These are phyloP conservation scores for Xiphydria camelus DNA, from an alignment of 2,888 invertebrate genomes.

Conservation along the genomic window DNA sequence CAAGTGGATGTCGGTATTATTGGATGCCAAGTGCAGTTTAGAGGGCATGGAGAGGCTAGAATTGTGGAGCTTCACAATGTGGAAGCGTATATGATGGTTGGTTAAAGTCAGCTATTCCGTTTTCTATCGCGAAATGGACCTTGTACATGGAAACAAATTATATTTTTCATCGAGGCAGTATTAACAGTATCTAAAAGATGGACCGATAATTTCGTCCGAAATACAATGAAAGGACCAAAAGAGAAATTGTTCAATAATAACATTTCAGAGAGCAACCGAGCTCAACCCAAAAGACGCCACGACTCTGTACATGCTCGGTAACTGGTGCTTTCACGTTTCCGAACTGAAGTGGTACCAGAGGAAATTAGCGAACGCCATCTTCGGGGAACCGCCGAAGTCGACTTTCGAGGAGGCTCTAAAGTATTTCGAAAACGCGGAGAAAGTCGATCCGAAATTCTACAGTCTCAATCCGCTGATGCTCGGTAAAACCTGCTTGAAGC, in stretches of 20 bases:
- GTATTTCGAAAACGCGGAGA: conserved; percentile 78
- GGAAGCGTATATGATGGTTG: conserved; percentile 75
- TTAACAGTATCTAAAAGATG: neutral
- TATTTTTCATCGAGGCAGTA: conserved; percentile 5
- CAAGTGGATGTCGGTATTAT: conserved; percentile 72
- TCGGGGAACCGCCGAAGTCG: conserved; percentile 76
- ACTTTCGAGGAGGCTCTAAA: conserved; percentile 83
- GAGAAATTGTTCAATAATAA: conserved; percentile 1
- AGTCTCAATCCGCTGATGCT: conserved; percentile 80
- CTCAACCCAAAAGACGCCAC: conserved; percentile 84
- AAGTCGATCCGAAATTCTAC: conserved; percentile 79
- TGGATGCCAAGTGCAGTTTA: conserved; percentile 74
- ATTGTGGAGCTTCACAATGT: conserved; percentile 74
- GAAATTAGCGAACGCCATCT: conserved; percentile 75
- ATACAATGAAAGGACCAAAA: neutral
- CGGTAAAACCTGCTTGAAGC: conserved; percentile 74
- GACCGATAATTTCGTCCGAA: neutral
- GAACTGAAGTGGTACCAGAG: conserved; percentile 84
- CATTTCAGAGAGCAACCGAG: conserved; percentile 70
- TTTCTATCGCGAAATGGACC: too few relatives aligned
- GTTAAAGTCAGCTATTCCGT: neutral
- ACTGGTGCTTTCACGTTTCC: conserved; percentile 82
- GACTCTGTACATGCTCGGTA: conserved; percentile 79
- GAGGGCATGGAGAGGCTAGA: conserved; percentile 73
- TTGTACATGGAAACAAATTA: conserved; percentile 9